A percentile compares a stretch with the other conserved stretches of the same genome.
Conservation (phyloP, 2,113 vertebrate genomes). For the Scophthalmus maximus region DNA sequence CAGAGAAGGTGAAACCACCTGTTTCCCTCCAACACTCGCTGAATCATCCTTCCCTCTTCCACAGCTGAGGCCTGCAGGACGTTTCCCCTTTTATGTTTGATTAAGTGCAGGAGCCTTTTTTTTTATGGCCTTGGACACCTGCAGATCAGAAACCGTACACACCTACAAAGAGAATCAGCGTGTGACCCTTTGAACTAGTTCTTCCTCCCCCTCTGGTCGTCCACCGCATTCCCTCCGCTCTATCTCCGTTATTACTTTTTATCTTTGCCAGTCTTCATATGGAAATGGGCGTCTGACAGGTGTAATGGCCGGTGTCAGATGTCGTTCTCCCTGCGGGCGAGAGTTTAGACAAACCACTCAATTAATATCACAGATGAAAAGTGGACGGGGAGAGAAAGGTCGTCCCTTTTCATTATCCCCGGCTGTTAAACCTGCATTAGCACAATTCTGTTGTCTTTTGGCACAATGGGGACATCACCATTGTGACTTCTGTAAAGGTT, state of each 20-base stretch:
- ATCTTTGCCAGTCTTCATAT: constrained; percentile 3
- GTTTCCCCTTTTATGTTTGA: constrained; percentile 60
- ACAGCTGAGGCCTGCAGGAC: constrained; percentile 25
- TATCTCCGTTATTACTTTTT: constrained; percentile 28
- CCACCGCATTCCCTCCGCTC: constrained; percentile 3
- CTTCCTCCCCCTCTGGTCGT: constrained; percentile 33
- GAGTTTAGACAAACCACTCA: constrained; percentile 50
- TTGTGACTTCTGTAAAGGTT: constrained; percentile 12
- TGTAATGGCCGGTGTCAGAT: constrained; percentile 52
- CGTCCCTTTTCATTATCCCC: constrained; percentile 39
- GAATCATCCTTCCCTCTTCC: constrained; percentile 6
- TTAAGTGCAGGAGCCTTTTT: constrained; percentile 44
- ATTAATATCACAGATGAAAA: constrained; percentile 49
- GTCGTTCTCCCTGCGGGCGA: constrained; percentile 19
- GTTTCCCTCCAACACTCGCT: constrained; percentile 24
- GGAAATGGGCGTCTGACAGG: constrained; percentile 34
- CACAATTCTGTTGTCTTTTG: constrained; percentile 45
- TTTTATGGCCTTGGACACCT: constrained; percentile 51
- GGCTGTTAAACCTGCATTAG: constrained; percentile 37
- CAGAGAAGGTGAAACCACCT: constrained; percentile 39
- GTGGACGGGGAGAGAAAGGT: constrained; percentile 13
- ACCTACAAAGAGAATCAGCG: constrained; percentile 52
- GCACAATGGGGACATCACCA: constrained; percentile 6
- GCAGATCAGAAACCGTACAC: constrained; percentile 64
- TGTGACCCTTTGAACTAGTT: constrained; percentile 57